phyloP scores from a whole-genome alignment of 2,797 vertebrate genomes.

The Oryzias dopingdopingensis region DNA sequence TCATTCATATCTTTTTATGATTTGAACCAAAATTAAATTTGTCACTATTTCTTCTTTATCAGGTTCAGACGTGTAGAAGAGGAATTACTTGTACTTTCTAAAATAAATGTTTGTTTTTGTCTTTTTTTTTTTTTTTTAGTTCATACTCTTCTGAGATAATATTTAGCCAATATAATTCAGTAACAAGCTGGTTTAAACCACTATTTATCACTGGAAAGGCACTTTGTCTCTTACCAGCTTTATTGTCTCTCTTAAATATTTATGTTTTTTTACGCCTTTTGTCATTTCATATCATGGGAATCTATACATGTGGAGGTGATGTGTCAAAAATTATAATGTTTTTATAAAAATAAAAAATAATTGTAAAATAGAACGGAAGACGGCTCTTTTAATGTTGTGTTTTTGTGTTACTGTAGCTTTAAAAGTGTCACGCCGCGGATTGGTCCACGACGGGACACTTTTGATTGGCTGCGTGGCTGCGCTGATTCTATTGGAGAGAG shows the following conservation, averaged over 20 bases:
- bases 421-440: neutral
- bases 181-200: conserved; percentile 13
- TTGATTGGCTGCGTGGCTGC: conserved; percentile 40
- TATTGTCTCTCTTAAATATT: conserved; percentile 19
- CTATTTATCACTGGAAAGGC: conserved; percentile 13
- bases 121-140: conserved; percentile 4
- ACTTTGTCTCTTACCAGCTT: conserved; percentile 7
- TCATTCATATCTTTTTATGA: too few relatives aligned
- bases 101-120: neutral
- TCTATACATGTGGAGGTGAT: conserved; percentile 28
- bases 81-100: too few relatives aligned
- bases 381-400: too few relatives aligned
- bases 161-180: neutral
- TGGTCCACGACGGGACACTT: neutral
- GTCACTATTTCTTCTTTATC: too few relatives aligned
- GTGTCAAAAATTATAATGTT: conserved; percentile 29
- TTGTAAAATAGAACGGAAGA: neutral
- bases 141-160: neutral
- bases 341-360: conserved; percentile 25
- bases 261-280: conserved; percentile 16
- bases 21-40: too few relatives aligned
- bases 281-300: conserved; percentile 31
- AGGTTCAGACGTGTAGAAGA: too few relatives aligned
- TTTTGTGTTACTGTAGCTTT: too few relatives aligned
- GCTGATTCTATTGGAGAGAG: conserved; percentile 44